These are phyloP conservation scores for Drosophila paulistorum DNA, from an alignment of 1,140 invertebrate genomes.

Conservation along the genomic window DNA sequence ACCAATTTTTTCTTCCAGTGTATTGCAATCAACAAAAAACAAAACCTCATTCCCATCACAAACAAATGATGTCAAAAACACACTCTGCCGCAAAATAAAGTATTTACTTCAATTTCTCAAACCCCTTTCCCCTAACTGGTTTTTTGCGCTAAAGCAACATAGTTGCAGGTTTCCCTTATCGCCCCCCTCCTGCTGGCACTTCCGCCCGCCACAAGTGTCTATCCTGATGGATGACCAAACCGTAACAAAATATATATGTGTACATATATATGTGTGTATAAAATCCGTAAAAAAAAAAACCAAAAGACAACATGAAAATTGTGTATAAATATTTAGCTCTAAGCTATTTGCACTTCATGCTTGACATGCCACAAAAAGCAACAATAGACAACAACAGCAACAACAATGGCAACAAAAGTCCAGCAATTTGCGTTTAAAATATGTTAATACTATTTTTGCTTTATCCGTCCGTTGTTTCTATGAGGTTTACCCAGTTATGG, in stretches of 20 bases:
- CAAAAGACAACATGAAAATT: constrained; percentile 53
- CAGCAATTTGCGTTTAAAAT: constrained; percentile 70
- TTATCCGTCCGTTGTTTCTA: constrained; percentile 45
- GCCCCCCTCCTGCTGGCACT: neutral
- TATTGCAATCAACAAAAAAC: neutral
- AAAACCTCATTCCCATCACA: constrained; percentile 10
- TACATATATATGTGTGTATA: neutral
- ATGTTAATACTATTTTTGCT: constrained; percentile 71
- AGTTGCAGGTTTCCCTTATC: neutral
- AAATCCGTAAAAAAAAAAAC: constrained; percentile 28
- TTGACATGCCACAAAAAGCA: constrained; percentile 60
- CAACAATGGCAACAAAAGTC: constrained; percentile 19
- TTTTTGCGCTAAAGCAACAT: constrained; percentile 16
- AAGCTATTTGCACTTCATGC: constrained; percentile 79
- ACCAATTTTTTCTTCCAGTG: neutral
- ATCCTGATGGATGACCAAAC: constrained; percentile 22
- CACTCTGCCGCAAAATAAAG: constrained; percentile 14
- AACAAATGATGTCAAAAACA: constrained; percentile 47
- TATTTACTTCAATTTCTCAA: constrained; percentile 2
- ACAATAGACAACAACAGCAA: constrained; percentile 25
- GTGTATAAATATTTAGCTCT: constrained; percentile 71
- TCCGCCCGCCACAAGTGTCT: constrained; percentile 8
- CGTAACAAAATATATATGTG: neutral
- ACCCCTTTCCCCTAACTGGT: neutral
- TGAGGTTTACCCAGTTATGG: constrained; percentile 32